A percentile compares a stretch with the other conserved stretches of the same genome.
These are phyloP conservation scores for Cephus sareptanus DNA, from an alignment of 2,888 invertebrate genomes.

Conservation along the genomic window DNA sequence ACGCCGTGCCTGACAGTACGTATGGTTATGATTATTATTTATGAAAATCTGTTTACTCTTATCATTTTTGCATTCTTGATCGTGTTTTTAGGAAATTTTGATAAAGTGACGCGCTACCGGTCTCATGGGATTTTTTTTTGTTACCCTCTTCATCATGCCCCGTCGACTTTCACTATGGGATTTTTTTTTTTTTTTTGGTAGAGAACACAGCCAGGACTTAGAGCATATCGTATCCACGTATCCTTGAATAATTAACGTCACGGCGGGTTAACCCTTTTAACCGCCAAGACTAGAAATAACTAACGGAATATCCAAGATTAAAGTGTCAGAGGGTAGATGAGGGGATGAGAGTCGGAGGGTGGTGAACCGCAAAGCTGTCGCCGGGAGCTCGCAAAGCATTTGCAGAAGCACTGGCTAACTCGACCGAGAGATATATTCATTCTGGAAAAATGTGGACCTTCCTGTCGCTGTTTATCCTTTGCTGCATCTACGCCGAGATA, in stretches of 20 bases:
- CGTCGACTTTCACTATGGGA: too few species aligned
- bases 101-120: too few species aligned
- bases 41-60: neutral
- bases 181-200: neutral
- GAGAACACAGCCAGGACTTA: neutral
- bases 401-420: constrained; percentile 20
- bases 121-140: neutral
- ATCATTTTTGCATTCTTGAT: neutral
- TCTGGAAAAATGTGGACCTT: constrained; percentile 15
- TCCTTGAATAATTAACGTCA: constrained; percentile 34
- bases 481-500: neutral
- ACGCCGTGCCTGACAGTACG: constrained; percentile 92
- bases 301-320: constrained; percentile 25
- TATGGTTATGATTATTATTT: constrained; percentile 8
- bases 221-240: neutral
- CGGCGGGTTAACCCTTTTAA: constrained; percentile 34
- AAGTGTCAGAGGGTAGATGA: constrained; percentile 12
- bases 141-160: neutral
- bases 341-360: constrained; percentile 3
- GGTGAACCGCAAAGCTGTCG: constrained; percentile 31
- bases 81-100: neutral
- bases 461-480: neutral
- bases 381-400: constrained; percentile 27
- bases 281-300: constrained; percentile 28
- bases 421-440: constrained; percentile 34